These are phyloP conservation scores for Coluber constrictor DNA, from an alignment of 2,797 vertebrate species.

Conservation along the genomic window DNA sequence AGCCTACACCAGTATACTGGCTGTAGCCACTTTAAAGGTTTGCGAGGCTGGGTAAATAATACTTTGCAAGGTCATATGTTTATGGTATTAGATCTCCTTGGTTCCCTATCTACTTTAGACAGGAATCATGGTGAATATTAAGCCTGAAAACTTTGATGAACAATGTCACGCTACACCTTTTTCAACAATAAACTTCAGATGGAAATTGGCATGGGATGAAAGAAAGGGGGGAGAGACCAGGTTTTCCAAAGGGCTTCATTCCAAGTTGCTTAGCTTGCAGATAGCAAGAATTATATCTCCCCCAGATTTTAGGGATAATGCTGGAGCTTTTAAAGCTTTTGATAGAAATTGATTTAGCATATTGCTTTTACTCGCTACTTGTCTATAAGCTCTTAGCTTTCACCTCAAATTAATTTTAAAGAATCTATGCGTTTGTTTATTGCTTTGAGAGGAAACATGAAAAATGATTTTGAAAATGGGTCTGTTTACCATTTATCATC, in stretches of 20 bases:
- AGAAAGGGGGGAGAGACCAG: neutral
- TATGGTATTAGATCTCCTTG: neutral
- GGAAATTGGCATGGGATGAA: neutral
- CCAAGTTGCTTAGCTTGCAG: neutral
- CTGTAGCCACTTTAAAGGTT: neutral
- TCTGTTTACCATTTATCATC: neutral
- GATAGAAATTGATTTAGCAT: neutral
- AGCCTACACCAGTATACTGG: neutral
- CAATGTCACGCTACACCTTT: neutral
- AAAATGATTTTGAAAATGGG: conserved; percentile 13
- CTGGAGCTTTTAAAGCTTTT: neutral
- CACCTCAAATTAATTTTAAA: neutral
- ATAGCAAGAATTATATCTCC: neutral
- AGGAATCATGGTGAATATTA: neutral
- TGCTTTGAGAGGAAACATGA: neutral
- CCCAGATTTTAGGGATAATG: neutral
- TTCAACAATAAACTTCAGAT: neutral
- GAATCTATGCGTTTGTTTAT: conserved; percentile 8
- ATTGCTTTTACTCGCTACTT: neutral
- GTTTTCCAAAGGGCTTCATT: neutral
- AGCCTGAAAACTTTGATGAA: neutral
- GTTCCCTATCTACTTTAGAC: neutral
- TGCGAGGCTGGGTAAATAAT: neutral
- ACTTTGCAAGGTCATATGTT: neutral
- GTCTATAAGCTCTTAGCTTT: neutral